These are phyloP conservation scores for Willowsia nigromaculata DNA, from an alignment of 2,888 invertebrate species.

Conservation along the genomic window DNA sequence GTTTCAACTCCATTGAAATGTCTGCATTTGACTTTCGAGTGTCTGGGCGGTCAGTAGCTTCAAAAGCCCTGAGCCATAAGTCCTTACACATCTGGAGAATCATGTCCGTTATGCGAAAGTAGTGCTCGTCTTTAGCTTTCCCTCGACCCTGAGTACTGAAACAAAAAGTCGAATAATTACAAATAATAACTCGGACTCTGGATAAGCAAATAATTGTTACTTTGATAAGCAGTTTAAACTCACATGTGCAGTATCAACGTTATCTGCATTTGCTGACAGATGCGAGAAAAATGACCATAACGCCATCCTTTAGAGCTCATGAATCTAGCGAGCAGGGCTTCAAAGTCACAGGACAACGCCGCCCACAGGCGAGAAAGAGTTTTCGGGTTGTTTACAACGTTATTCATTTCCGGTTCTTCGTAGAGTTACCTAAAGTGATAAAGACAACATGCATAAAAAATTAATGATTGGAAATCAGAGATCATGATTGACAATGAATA, in stretches of 20 bases:
- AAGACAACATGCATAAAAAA: too few species aligned
- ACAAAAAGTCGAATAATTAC: too few species aligned
- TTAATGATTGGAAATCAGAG: too few species aligned
- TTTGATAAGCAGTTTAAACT: too few species aligned
- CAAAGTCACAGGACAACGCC: conserved; percentile 66
- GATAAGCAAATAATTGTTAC: too few species aligned
- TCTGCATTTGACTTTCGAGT: background rate
- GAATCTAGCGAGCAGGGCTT: conserved; percentile 49
- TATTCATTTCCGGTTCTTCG: background rate
- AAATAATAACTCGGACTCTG: too few species aligned
- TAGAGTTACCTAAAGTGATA: background rate
- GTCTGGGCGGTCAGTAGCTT: background rate
- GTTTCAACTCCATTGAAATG: conserved; percentile 50
- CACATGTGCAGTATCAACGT: conserved; percentile 70
- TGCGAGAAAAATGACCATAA: conserved; percentile 52
- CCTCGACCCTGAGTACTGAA: conserved; percentile 72
- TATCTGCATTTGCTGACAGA: conserved; percentile 51
- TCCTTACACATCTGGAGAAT: conserved; percentile 65
- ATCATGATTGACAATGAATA: background rate
- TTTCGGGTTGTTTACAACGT: conserved; percentile 52
- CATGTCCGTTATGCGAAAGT: conserved; percentile 52
- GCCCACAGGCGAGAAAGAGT: conserved; percentile 68
- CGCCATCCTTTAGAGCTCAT: conserved; percentile 41
- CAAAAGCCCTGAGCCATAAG: conserved; percentile 53
- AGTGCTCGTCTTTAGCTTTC: conserved; percentile 71